Conservation (phyloP, 1,140 invertebrate species). For the Drosophila varians region DNA sequence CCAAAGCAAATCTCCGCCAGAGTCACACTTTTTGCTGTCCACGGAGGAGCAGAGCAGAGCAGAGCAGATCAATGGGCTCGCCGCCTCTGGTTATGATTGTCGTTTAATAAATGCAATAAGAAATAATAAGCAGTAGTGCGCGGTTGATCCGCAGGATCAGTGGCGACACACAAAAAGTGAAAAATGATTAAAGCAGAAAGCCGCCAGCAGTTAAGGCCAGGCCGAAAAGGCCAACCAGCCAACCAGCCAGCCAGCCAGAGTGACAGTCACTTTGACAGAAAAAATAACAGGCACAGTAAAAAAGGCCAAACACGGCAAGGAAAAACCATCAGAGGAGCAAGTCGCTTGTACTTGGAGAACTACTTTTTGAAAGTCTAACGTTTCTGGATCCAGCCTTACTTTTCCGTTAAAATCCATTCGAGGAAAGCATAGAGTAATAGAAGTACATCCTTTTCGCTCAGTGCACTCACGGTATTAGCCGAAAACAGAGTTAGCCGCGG, state of each 20-base stretch:
- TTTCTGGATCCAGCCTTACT: no score
- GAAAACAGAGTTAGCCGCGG: constrained; percentile 51
- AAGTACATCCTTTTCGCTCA: neutral
- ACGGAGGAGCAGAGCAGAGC: constrained; percentile 1
- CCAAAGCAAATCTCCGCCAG: constrained; percentile 74
- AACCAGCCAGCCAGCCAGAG: neutral
- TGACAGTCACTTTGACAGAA: constrained; percentile 43
- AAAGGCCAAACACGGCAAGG: constrained; percentile 19
- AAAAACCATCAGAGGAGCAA: constrained; percentile 22
- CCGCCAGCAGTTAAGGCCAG: constrained; percentile 47
- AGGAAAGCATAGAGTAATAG: no score
- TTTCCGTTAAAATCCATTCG: no score
- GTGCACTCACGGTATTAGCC: constrained; percentile 35
- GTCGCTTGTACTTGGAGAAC: constrained; percentile 13
- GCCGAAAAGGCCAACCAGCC: constrained; percentile 1
- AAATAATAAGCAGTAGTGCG: constrained; percentile 77
- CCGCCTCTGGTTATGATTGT: constrained; percentile 83
- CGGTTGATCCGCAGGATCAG: constrained; percentile 65
- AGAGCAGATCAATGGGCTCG: constrained; percentile 53
- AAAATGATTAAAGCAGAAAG: constrained; percentile 81
- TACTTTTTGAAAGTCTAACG: neutral
- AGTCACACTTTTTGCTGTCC: constrained; percentile 76
- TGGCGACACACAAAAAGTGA: constrained; percentile 47
- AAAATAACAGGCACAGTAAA: constrained; percentile 24
- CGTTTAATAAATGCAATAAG: constrained; percentile 83